Evolutionary conservation across 2,888 invertebrate genomes (phyloP), one percentile per base, ranked within the genome.

Genomic region (Pasiphila rectangulata): DNA sequence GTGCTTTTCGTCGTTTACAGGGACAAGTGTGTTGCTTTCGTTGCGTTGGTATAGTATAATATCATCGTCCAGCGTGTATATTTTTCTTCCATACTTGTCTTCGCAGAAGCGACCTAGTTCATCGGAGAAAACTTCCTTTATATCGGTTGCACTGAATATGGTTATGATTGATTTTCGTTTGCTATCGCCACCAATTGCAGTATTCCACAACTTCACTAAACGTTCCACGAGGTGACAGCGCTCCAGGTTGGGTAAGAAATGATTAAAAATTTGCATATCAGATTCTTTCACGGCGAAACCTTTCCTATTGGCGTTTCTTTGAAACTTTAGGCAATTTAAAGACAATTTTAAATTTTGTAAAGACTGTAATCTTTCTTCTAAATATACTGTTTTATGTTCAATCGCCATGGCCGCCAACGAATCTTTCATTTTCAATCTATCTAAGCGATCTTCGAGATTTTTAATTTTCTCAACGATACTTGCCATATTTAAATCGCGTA

Each of bases 71-170:
- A 17, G 37, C 7, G 34, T 53, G 29, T 71, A 73, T 46, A 72
- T 47, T 48, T 73, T 73, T 49, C 69, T 63, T 2, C 67, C 71
- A 49, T 61, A 50, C 47, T 63, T 61, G 38, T 72, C 70, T 7
- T 72, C 49, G 0, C 51, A 57, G 20, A 64, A 69, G 5, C 49
- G 27, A 21, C 70, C 73, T 1, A 57, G 38, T 1, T 64, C 57
- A 20, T 75, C 72, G 7, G 47, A 53, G 44, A 55, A 69, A 17
- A 48, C 47, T 56, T 69, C 67, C 42, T 58, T 64, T 9, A 64
- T 10, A 32, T 68, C 62, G 2, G 52, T 45, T 24, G 47, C 58
- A 23, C 67, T 72, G 16, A 71, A 46, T 45, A 72, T 68, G 1
- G 71, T 65, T 54, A 72, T 61, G 5, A 64, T 59, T n/a, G 69